Base-by-base conservation (phyloP, 2,888 invertebrate genomes). In the Ichneumon xanthorius region DNA sequence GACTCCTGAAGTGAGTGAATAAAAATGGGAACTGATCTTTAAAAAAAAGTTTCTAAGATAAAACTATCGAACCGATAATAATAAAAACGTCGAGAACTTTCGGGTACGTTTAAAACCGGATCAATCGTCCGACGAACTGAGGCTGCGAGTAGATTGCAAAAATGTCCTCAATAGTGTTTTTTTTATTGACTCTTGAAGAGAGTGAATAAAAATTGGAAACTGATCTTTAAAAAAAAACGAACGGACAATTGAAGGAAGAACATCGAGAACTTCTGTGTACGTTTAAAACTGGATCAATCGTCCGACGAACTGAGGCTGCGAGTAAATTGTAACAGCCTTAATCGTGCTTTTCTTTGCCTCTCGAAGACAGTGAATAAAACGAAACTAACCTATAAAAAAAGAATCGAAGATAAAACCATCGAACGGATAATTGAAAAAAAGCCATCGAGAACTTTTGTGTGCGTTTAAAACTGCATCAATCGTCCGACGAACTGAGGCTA, bases 11-110 rank as follows among this genome's bases (percentile, higher is more conserved):
- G 40, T 9, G 40, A 40, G 40, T 40, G 40, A 40, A 40, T 11
- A 14, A 30, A 63, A 63, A 22, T 22, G 22, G 22, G 1, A 22
- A 63, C 16, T 53, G 30, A 65, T n/a, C 30, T n/a, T 5, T 30
- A 65, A 11, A 63, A 30, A 16, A 30, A 76, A 58, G n/a, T 11
- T 33, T 33, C 30, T 19, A 7, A 19, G 30, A 72, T 33, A 50
- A 76, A 65, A 22, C 9, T 11, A 6, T 55, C 19, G 2, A 19
- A 55, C 22, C 1, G n/a, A 9, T 9, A 3, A 22, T 19, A 55
- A 26, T n/a, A 22, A 19, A 37, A 16, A 58, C n/a, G n/a, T 45
- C 48, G 73, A 45, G 5, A 61, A 73, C 45, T 61, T 30, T 58
- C 14, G 40, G 58, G 11, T 19, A 16, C 55, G 14, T 2, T 3